Evolutionary conservation across 1,140 invertebrate genomes (phyloP), one percentile per base, ranked within the genome.

Genomic region (Scaptomyza hsui): DNA sequence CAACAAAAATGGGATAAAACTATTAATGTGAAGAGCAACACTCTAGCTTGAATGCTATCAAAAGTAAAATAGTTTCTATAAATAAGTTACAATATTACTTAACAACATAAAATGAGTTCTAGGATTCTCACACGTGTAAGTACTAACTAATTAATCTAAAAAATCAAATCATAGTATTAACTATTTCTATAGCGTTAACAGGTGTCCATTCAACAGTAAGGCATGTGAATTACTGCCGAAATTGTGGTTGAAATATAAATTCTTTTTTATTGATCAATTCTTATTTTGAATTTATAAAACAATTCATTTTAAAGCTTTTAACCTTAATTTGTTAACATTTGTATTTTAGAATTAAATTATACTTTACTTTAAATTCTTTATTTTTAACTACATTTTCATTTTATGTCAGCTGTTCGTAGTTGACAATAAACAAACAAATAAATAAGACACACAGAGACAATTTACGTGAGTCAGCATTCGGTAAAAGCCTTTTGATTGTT

Each of bases 181-280:
- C 2, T 4, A 15, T 2, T 29, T 44, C 9, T 15, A 13, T 1
- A 45, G 15, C 24, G 9, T 47, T 69, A 63, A 63, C 59, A 69
- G 65, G 49, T 63, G 24, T 47, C 10, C 7, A 68, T 15, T 53
- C 16, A 13, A 7, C 3, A 7, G 16, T 18, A 21, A 18, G 10
- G 9, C 12, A 12, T 5, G 12, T 5, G 12, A 2, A 12, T 24
- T 48, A 12, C 12, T 12, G 21, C 4, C 5, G 5, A 48, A 48
- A 48, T 29, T 29, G 26, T 7, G 5, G 26, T 29, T 24, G 9
- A n/a, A 45, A 2, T 0, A 4, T 13, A 4, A 39, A 1, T 37
- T 37, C 32, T 10, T 37, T n/a, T n/a, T n/a, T n/a, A n/a, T n/a
- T n/a, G n/a, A n/a, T n/a, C n/a, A n/a, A 10, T 37, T 37, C 10